Evolutionary conservation across 2,797 vertebrate genomes (phyloP), one percentile per base, ranked within the genome.

Genomic region (Platalea minor): DNA sequence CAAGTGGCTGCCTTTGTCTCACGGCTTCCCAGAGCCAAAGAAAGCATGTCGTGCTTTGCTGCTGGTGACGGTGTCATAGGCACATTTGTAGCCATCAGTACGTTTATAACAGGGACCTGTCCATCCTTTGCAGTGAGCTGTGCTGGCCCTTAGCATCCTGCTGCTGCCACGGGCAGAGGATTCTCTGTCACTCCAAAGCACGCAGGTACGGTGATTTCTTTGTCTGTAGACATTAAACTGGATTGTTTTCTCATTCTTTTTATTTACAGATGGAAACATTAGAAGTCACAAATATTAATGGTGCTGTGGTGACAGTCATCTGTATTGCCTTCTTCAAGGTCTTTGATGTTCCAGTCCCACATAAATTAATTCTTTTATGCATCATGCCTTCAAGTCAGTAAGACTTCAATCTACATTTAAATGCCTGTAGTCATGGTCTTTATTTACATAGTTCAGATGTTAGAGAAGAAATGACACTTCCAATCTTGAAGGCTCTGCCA

Each of bases 91-190:
- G 63, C 14, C 51, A 39, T 24, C 31, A 9, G 18, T 35, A 46
- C 5, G 1, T 37, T 78, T 41, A 23, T 8, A 39, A 46, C 17
- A 73, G 39, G 15, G 37, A 59, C 24, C 20, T 54, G 17, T 29
- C 39, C 10, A 3, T 53, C 21, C 18, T 84, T 48, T 39, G 10
- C 54, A 68, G 56, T 12, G 29, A 67, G 18, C 5, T 73, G 13
- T n/a, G 59, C 50, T 41, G n/a, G 25, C 39, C 21, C 28, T 43
- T 26, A n/a, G 33, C 28, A 73, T 29, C 31, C 67, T 60, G 33
- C 14, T 0, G 0, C 60, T 83, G 37, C 25, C 11, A 45, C 0
- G 0, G 21, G 17, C 17, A 79, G 37, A 61, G 0, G 0, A 76
- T 61, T 82, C 67, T 19, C 35, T 72, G 5, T 69, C 31, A 51